These are phyloP conservation scores for Spheniscus mendiculus DNA, from an alignment of 2,113 vertebrate species.

Conservation along the genomic window DNA sequence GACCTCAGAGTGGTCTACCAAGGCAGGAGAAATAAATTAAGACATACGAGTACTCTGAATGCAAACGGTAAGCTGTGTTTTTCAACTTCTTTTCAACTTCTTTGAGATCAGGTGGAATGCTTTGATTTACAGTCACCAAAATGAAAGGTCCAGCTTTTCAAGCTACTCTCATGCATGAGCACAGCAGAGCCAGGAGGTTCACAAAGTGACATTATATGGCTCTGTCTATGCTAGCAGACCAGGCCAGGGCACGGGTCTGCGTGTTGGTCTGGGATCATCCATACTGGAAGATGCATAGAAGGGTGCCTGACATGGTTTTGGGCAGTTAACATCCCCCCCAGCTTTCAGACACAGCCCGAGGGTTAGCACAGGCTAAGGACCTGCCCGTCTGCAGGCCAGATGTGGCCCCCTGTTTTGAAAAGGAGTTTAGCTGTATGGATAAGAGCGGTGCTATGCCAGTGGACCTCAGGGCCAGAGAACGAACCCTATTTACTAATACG, in stretches of 20 bases:
- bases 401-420: not conserved
- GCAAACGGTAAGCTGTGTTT: not conserved
- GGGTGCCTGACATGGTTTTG: not conserved
- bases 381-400: not conserved
- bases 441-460: not conserved
- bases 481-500: not conserved
- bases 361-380: not conserved
- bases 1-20: slow-evolving; percentile 7
- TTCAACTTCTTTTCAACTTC: not conserved
- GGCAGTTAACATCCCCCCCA: not conserved
- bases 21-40: slow-evolving; percentile 15
- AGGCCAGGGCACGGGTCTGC: not conserved
- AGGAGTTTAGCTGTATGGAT: not conserved
- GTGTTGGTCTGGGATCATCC: not conserved
- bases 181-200: not conserved
- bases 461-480: not conserved
- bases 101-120: not conserved
- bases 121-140: not conserved
- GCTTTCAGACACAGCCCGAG: not conserved
- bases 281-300: not conserved
- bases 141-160: not conserved
- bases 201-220: not conserved
- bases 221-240: not conserved
- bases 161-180: not conserved
- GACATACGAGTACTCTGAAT: not conserved